Percentiles rank a stretch among this genome's conserved stretches.
Conservation (phyloP, 2,113 vertebrate species). For the Ariopsis seemanni region DNA sequence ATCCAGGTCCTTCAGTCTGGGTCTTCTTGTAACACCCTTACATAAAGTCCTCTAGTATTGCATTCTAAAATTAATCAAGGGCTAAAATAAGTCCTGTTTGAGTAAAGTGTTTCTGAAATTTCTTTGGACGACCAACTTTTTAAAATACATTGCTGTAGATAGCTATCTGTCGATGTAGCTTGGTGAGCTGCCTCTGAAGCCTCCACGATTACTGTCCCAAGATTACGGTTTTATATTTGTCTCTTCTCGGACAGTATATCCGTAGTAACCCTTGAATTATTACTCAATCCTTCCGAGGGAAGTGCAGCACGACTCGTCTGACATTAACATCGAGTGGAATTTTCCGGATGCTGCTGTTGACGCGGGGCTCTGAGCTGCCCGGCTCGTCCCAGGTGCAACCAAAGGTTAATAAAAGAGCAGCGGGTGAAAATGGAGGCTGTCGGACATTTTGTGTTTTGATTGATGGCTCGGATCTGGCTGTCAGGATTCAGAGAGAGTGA, state of each 20-base stretch:
- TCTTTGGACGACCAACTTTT: background rate
- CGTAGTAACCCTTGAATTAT: background rate
- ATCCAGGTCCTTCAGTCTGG: background rate
- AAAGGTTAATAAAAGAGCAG: conserved; percentile 26
- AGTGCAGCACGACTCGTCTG: background rate
- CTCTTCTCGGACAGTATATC: no score
- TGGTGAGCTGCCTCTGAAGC: background rate
- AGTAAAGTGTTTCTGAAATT: no score
- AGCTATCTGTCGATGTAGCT: background rate
- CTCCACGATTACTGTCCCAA: background rate
- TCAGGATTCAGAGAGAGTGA: background rate
- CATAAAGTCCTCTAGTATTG: background rate
- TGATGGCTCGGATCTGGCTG: conserved; percentile 1
- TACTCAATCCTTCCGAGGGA: background rate
- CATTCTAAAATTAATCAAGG: background rate
- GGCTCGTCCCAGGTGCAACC: background rate
- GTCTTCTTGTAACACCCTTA: background rate
- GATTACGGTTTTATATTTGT: no score
- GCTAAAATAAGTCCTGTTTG: background rate
- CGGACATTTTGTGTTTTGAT: conserved; percentile 44
- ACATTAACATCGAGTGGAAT: background rate
- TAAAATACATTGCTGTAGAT: background rate
- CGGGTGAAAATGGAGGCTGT: conserved; percentile 43
- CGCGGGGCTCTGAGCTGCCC: background rate
- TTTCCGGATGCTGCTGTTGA: background rate